phyloP scores from a whole-genome alignment of 2,797 vertebrate genomes.

The Chloroceryle amazona region DNA sequence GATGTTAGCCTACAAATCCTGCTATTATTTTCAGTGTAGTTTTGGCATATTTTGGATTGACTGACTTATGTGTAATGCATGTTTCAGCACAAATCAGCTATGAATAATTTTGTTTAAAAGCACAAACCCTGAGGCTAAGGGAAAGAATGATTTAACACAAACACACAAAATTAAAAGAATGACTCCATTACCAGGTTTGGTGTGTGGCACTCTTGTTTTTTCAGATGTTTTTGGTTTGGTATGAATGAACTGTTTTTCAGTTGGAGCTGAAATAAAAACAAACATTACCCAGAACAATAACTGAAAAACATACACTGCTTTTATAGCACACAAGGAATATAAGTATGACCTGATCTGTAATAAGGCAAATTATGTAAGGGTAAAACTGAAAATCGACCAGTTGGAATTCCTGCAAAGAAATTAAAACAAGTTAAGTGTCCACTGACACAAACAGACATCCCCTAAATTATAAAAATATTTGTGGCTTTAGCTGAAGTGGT shows the following conservation, averaged over 20 bases:
- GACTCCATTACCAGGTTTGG: conserved; percentile 77
- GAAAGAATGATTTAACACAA: not conserved
- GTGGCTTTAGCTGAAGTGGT: not conserved
- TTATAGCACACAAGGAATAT: not conserved
- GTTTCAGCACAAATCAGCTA: not conserved
- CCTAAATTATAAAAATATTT: not conserved
- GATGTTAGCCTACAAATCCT: not conserved
- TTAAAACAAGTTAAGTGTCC: not conserved
- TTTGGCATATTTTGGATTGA: not conserved
- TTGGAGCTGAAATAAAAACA: conserved; percentile 75
- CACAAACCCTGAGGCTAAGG: not conserved
- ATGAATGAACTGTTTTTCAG: conserved; percentile 63
- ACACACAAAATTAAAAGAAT: conserved; percentile 24
- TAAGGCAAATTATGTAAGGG: not conserved
- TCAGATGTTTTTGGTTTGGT: conserved; percentile 65
- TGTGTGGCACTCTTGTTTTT: conserved; percentile 67
- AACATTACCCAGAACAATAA: conserved; percentile 19
- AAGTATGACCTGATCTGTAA: not conserved
- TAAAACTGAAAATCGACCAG: conserved; percentile 1
- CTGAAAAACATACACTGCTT: not conserved
- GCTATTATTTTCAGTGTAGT: not conserved
- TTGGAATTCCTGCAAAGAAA: not conserved
- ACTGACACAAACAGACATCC: not conserved
- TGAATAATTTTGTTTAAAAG: not conserved
- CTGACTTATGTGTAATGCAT: not conserved